Evolutionary conservation across 2,888 invertebrate species (phyloP), one percentile per base, ranked within the genome.

Genomic region (Caenorhabditis panamensis): DNA sequence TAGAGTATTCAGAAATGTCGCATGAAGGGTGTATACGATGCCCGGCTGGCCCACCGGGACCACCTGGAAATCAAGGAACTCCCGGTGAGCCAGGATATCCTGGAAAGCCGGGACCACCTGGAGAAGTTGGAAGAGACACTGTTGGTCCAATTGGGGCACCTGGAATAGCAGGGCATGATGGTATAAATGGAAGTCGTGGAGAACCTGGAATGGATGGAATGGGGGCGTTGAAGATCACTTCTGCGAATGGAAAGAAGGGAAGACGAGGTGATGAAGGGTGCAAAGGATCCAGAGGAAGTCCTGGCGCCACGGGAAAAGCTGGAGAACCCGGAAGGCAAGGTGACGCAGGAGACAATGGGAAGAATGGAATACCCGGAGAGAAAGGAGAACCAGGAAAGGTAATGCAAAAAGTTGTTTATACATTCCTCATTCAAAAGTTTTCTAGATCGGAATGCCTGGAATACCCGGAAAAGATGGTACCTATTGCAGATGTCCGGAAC

Each of bases 11-110:
- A 59, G 61, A 31, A 22, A 67, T 69, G 51, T 64, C 77, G 0
- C 58, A 63, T n/a, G 49, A 58, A 13, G 77, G 77, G 13, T 77
- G 77, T 51, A 77, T 77, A 16, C 56, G 53, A 8, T 77, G 77
- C 24, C 77, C 69, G 1, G 26, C 58, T 20, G 77, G 77, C 20
- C 69, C 64, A 13, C 54, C 63, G 0, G 77, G 77, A 1, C 13
- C 24, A 1, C 69, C 58, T 13, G 77, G 77, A 16, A 51, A 51
- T 44, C 41, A 26, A 0, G 77, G 77, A 13, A 24, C 26, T 24
- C 26, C 31, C 0, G 76, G 76, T 9, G 37, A 28, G 9, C 63
- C 77, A 4, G 75, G 75, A 20, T 20, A 41, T 37, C 41, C 66
- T 3, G 75, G 75, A 28, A 36, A 8, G 8, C 16, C 22, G 0